These are phyloP conservation scores for Chrysopa pallens DNA, from an alignment of 1,140 invertebrate species.

Conservation along the genomic window DNA sequence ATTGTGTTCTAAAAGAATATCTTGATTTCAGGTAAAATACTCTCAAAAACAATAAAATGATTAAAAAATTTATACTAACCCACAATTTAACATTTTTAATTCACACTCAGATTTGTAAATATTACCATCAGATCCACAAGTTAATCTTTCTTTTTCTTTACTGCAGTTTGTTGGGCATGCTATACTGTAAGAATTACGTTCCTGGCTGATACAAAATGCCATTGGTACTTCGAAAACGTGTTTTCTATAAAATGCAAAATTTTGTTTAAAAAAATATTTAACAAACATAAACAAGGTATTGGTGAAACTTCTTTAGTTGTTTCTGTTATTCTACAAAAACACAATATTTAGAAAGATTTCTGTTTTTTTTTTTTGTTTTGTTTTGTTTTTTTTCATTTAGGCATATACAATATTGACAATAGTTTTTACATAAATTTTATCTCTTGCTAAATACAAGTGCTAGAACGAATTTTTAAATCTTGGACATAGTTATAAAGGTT, in stretches of 20 bases:
- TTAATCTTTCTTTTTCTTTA: constrained; percentile 41
- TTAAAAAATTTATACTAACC: constrained; percentile 34
- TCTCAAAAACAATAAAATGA: background rate
- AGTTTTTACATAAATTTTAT: too few species aligned
- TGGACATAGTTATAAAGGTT: too few species aligned
- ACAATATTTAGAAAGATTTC: too few species aligned
- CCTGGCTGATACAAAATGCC: constrained; percentile 67
- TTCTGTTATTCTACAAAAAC: too few species aligned
- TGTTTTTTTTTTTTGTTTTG: too few species aligned
- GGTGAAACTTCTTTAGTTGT: too few species aligned
- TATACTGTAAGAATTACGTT: constrained; percentile 35
- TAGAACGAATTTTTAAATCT: too few species aligned
- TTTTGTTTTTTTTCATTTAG: too few species aligned
- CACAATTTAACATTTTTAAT: constrained; percentile 76
- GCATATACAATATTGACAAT: too few species aligned
- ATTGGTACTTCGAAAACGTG: constrained; percentile 83
- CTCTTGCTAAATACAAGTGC: too few species aligned
- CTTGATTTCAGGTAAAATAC: background rate
- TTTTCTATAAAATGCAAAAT: constrained; percentile 36
- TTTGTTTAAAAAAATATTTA: constrained; percentile 1
- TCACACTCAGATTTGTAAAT: constrained; percentile 79
- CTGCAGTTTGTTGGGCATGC: constrained; percentile 53
- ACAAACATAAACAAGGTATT: background rate
- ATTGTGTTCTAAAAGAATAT: background rate
- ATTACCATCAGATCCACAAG: constrained; percentile 76